Conservation (phyloP, 2,113 vertebrate species). For the Alligator sinensis region DNA sequence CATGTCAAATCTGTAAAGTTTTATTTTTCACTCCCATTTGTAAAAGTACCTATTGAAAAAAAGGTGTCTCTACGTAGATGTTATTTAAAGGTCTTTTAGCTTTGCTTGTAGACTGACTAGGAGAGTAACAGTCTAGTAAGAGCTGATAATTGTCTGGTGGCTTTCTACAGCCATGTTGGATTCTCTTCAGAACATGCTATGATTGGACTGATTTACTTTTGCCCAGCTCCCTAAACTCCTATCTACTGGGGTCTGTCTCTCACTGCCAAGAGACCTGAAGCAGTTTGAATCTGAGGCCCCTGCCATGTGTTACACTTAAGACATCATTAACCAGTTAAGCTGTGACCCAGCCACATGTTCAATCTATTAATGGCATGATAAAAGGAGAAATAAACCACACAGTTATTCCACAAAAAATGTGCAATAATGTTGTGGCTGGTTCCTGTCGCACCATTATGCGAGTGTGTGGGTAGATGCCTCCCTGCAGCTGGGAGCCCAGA, state of each 20-base stretch:
- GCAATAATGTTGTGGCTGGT: no score
- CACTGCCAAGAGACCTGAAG: background rate
- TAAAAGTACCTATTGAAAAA: background rate
- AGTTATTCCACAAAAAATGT: no score
- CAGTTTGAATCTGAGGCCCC: background rate
- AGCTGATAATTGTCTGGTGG: background rate
- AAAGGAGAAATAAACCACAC: no score
- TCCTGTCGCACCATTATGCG: no score
- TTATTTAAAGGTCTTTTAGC: background rate
- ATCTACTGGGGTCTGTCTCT: background rate
- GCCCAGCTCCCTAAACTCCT: background rate
- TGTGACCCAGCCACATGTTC: no score
- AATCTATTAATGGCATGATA: no score
- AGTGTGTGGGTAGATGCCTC: no score
- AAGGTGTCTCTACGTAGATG: constrained; percentile 11
- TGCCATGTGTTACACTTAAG: no score
- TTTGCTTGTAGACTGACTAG: background rate
- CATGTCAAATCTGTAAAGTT: constrained; percentile 7
- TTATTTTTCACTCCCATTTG: background rate
- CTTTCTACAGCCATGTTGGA: background rate
- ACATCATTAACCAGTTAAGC: no score
- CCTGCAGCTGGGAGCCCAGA: no score
- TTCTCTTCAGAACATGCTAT: background rate
- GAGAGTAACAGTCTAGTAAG: background rate
- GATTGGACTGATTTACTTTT: background rate